Conservation (phyloP, 2,797 vertebrate species). For the Crenichthys baileyi region DNA sequence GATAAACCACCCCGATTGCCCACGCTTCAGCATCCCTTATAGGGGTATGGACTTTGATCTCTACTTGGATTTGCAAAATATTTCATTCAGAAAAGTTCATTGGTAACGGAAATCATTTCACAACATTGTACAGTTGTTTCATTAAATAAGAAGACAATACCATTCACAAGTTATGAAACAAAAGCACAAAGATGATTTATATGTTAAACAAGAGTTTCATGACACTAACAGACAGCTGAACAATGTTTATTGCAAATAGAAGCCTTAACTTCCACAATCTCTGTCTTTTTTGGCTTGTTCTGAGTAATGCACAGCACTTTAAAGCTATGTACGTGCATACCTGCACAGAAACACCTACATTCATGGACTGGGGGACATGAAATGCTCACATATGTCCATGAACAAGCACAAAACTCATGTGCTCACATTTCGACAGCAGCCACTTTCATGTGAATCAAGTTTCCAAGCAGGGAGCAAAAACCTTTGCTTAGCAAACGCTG, state of each 20-base stretch:
- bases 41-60: conserved; percentile 28
- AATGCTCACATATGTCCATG: conserved; percentile 22
- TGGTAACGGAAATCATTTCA: conserved; percentile 37
- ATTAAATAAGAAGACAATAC: not conserved
- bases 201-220: not conserved
- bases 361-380: conserved; percentile 25
- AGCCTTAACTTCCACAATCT: not conserved
- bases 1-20: conserved; percentile 5
- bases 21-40: conserved; percentile 15
- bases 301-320: not conserved
- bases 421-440: conserved; percentile 47
- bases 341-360: conserved; percentile 11
- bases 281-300: not conserved
- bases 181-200: not conserved
- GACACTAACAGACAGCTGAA: not conserved
- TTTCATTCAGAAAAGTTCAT: conserved; percentile 67
- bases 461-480: conserved; percentile 79
- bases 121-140: not conserved
- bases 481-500: conserved; percentile 72
- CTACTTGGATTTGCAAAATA: conserved; percentile 22
- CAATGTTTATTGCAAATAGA: not conserved
- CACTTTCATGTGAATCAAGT: conserved; percentile 67
- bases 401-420: conserved; percentile 16
- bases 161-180: not conserved
- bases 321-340: conserved; percentile 12